These are phyloP conservation scores for Heliconius charithonia DNA, from an alignment of 2,888 invertebrate genomes.

Conservation along the genomic window DNA sequence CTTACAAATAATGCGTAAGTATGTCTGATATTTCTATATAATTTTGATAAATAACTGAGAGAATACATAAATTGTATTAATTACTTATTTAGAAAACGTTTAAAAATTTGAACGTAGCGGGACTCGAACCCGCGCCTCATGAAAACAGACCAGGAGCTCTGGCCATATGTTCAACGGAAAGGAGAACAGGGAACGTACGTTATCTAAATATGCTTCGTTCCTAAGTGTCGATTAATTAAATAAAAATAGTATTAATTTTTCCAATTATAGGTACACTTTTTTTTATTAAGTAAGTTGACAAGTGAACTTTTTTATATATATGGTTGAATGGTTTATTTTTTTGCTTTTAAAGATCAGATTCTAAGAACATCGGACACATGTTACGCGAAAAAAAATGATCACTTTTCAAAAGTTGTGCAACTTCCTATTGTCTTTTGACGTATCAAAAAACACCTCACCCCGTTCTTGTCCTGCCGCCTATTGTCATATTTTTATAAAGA, in stretches of 20 bases:
- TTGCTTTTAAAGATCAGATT: constrained; percentile 45
- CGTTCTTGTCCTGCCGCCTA: constrained; percentile 54
- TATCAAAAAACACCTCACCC: constrained; percentile 80
- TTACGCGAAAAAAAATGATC: constrained; percentile 58
- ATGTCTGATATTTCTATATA: background rate
- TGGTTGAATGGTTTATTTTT: constrained; percentile 41
- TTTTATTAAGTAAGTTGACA: too few relatives aligned
- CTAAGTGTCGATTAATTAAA: too few relatives aligned
- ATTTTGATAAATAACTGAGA: background rate
- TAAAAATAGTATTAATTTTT: too few relatives aligned
- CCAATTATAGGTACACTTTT: too few relatives aligned
- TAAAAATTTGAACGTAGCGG: too few relatives aligned
- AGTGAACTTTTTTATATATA: background rate
- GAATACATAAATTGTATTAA: background rate
- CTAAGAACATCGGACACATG: constrained; percentile 51
- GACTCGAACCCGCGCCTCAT: too few relatives aligned
- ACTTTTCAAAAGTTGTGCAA: constrained; percentile 70
- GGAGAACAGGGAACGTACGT: too few relatives aligned
- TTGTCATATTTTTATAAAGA: constrained; percentile 78
- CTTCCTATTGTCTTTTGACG: constrained; percentile 63
- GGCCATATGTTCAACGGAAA: too few relatives aligned
- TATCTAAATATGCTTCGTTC: too few relatives aligned
- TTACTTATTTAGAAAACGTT: too few relatives aligned
- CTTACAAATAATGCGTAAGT: background rate
- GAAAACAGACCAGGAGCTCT: too few relatives aligned